phyloP scores from a whole-genome alignment of 2,888 invertebrate genomes.

The Drosophila mercatorum region DNA sequence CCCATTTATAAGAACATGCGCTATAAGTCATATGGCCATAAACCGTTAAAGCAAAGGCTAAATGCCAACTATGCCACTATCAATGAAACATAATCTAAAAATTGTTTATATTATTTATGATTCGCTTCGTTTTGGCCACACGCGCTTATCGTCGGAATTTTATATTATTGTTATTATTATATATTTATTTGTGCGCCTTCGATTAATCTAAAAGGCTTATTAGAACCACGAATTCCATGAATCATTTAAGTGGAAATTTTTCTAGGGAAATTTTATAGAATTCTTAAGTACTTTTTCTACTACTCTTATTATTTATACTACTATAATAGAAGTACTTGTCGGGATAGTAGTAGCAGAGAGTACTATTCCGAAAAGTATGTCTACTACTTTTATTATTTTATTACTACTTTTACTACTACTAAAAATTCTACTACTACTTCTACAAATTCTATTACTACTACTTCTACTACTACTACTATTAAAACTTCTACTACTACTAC shows the following conservation, averaged over 20 bases:
- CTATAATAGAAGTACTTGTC: too few relatives aligned
- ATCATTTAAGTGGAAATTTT: slow-evolving; percentile 2
- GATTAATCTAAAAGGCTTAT: slow-evolving; percentile 29
- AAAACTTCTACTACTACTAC: background rate
- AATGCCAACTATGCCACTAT: background rate
- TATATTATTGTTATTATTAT: slow-evolving; percentile 23
- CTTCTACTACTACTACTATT: background rate
- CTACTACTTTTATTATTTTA: too few relatives aligned
- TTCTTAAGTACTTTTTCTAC: too few relatives aligned
- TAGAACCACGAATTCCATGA: slow-evolving; percentile 22
- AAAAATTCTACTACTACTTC: background rate
- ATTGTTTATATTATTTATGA: slow-evolving; percentile 32
- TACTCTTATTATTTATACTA: background rate
- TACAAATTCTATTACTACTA: background rate
- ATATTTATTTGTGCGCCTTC: slow-evolving; percentile 21
- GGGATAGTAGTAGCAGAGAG: too few relatives aligned
- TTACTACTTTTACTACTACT: background rate
- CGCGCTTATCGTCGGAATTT: slow-evolving; percentile 28
- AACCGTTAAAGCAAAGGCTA: too few relatives aligned
- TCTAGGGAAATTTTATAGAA: background rate
- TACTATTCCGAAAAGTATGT: too few relatives aligned
- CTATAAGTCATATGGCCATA: background rate
- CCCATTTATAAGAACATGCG: background rate
- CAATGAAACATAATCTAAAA: slow-evolving; percentile 21
- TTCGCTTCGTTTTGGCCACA: slow-evolving; percentile 21